Evolutionary conservation across 2,888 invertebrate species (phyloP).

Genomic region (Lathronympha strigana): DNA sequence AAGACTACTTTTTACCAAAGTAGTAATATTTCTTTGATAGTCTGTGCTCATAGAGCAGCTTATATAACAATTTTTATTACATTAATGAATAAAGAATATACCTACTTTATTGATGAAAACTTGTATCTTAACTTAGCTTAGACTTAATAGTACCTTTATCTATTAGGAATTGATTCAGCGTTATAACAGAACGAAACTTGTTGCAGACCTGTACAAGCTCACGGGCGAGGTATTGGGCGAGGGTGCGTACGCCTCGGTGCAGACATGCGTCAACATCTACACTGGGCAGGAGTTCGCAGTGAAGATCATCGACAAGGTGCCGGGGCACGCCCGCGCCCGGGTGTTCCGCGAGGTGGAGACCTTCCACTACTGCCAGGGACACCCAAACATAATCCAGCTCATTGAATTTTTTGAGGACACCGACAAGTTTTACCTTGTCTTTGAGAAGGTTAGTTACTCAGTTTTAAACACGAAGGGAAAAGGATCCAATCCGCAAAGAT

Average conservation of each 20-base stretch:
- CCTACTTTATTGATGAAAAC: no score
- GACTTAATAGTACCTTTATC: no score
- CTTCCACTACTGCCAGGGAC: slow-evolving; percentile 98
- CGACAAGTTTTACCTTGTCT: slow-evolving; percentile 98
- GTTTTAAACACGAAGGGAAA: not conserved
- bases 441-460: slow-evolving; percentile 90
- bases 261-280: slow-evolving; percentile 95
- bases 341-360: slow-evolving; percentile 99
- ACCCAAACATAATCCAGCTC: slow-evolving; percentile 98
- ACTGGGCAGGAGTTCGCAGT: slow-evolving; percentile 98
- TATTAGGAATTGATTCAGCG: not conserved
- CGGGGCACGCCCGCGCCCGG: slow-evolving; percentile 96
- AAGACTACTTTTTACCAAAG: no score
- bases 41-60: no score
- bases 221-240: slow-evolving; percentile 98
- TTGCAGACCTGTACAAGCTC: slow-evolving; percentile 95
- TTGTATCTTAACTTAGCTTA: no score
- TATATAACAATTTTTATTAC: no score
- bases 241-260: slow-evolving; percentile 98
- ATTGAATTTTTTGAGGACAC: slow-evolving; percentile 99
- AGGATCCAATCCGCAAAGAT: no score
- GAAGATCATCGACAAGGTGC: slow-evolving; percentile 98
- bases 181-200: slow-evolving; percentile 45
- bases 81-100: no score
- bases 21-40: no score